phyloP scores from a whole-genome alignment of 2,797 vertebrate genomes.

The Gastrophryne carolinensis region DNA sequence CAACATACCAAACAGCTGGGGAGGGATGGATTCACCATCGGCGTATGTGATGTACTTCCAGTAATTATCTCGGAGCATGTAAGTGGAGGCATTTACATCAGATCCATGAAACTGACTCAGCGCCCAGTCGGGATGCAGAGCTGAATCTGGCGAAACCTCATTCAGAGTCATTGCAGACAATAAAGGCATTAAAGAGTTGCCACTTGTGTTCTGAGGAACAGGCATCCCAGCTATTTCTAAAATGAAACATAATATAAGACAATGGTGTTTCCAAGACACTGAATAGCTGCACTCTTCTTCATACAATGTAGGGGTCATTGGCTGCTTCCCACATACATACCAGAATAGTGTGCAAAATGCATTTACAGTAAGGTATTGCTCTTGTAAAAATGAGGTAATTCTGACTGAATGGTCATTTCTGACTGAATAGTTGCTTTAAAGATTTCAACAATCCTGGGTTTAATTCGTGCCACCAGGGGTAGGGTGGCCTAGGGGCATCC shows the following conservation, averaged over 20 bases:
- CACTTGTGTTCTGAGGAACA: conserved; percentile 74
- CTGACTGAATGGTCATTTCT: too few relatives aligned
- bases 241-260: not conserved
- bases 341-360: too few relatives aligned
- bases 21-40: conserved; percentile 77
- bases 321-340: too few relatives aligned
- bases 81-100: conserved; percentile 88
- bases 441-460: too few relatives aligned
- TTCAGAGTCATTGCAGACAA: conserved; percentile 55
- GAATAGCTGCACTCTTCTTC: too few relatives aligned
- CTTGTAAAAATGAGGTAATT: too few relatives aligned
- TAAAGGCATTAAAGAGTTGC: conserved; percentile 82
- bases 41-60: conserved; percentile 93
- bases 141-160: not conserved
- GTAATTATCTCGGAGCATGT: conserved; percentile 82
- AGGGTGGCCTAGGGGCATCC: too few relatives aligned
- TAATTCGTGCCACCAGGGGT: too few relatives aligned
- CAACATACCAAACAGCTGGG: conserved; percentile 89
- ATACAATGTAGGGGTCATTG: too few relatives aligned
- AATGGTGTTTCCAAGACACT: too few relatives aligned
- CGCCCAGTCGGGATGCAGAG: conserved; percentile 75
- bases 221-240: conserved; percentile 82
- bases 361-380: too few relatives aligned
- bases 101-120: conserved; percentile 95
- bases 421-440: too few relatives aligned